Evolutionary conservation across 2,888 invertebrate species (phyloP).

Genomic region (Pollenia labialis): DNA sequence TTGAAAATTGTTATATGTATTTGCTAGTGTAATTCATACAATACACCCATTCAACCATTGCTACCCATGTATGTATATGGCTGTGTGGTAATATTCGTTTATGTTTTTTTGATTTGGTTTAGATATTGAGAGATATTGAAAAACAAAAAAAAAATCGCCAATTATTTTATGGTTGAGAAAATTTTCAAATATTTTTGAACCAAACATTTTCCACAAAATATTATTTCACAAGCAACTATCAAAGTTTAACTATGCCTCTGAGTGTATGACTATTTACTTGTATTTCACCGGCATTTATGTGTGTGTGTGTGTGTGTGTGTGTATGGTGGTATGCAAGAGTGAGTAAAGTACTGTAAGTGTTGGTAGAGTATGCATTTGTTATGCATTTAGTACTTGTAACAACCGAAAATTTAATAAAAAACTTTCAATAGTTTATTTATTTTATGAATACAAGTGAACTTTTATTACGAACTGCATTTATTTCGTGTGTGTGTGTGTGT

Average conservation of each 20-base stretch:
- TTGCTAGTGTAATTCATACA: conserved; percentile 43
- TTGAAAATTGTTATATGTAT: conserved; percentile 25
- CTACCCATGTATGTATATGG: background rate
- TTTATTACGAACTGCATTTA: conserved; percentile 48
- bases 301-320: background rate
- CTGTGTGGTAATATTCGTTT: conserved; percentile 7
- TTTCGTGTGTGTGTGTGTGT: background rate
- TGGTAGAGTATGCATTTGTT: conserved; percentile 27
- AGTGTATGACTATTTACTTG: background rate
- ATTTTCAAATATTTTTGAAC: conserved; percentile 66
- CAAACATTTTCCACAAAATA: conserved; percentile 58
- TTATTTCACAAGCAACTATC: conserved; percentile 57
- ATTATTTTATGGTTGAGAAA: conserved; percentile 69
- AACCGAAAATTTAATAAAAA: conserved; percentile 33
- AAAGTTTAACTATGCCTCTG: conserved; percentile 29
- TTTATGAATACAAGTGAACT: conserved; percentile 46
- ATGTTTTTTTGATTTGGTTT: conserved; percentile 28
- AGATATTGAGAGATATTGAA: conserved; percentile 41
- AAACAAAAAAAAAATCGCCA: conserved; percentile 57
- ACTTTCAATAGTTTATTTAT: conserved; percentile 53
- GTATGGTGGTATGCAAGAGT: background rate
- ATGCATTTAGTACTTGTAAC: conserved; percentile 29
- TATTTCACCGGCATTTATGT: background rate
- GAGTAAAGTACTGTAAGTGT: background rate
- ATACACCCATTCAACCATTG: background rate